phyloP scores from a whole-genome alignment of 1,140 invertebrate genomes.

The Leptopilina boulardi region DNA sequence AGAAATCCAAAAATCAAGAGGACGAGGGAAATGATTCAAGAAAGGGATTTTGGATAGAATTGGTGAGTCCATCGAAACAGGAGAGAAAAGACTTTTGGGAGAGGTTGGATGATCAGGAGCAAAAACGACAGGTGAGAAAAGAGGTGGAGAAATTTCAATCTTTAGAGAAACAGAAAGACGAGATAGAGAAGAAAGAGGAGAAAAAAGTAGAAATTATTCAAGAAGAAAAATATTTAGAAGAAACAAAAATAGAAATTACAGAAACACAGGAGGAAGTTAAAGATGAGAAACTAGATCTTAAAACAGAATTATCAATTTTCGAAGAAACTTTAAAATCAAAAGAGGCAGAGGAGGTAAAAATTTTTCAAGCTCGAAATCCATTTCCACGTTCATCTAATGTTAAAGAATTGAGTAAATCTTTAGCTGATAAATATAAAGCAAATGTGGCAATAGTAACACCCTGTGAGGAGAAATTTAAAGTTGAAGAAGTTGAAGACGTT shows the following conservation, averaged over 20 bases:
- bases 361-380: background rate
- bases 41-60: slow-evolving; percentile 13
- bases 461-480: slow-evolving; percentile 36
- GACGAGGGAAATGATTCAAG: background rate
- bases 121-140: background rate
- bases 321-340: too few relatives aligned
- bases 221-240: background rate
- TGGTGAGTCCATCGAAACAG: background rate
- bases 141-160: background rate
- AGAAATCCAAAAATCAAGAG: slow-evolving; percentile 41
- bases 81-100: slow-evolving; percentile 19
- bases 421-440: slow-evolving; percentile 36
- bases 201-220: background rate
- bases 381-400: background rate
- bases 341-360: background rate
- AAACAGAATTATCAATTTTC: slow-evolving; percentile 6
- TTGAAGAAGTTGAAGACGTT: slow-evolving; percentile 64
- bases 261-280: background rate
- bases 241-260: too few relatives aligned
- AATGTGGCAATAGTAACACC: slow-evolving; percentile 48
- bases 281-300: slow-evolving; percentile 11
- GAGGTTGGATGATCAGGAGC: background rate
- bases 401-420: background rate
- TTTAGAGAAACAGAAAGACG: too few relatives aligned
- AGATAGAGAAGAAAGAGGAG: background rate